These are phyloP conservation scores for Enteromius paludinosus DNA, from an alignment of 2,797 vertebrate species.

Conservation along the genomic window DNA sequence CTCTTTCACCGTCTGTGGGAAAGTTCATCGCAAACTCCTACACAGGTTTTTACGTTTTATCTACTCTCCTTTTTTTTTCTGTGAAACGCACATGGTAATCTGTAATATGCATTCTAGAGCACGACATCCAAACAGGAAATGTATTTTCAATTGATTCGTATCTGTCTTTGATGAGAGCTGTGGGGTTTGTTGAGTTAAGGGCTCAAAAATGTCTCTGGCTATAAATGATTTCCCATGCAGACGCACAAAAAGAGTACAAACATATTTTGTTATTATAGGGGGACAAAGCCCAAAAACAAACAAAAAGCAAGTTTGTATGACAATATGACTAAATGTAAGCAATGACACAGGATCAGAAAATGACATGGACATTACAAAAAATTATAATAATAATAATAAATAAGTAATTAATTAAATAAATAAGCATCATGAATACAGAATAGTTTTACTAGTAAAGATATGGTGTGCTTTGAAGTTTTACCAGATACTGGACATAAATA, in stretches of 20 bases:
- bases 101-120: constrained; percentile 28
- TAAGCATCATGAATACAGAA: no score
- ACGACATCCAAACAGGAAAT: constrained; percentile 24
- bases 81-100: constrained; percentile 15
- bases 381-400: no score
- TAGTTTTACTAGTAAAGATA: no score
- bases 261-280: not conserved
- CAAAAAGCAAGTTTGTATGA: not conserved
- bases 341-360: not conserved
- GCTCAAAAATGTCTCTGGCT: constrained; percentile 7
- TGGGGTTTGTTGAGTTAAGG: constrained; percentile 22
- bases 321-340: not conserved
- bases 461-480: no score
- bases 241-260: not conserved
- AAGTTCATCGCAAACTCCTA: constrained; percentile 37
- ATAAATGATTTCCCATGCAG: constrained; percentile 34
- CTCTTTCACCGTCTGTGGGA: constrained; percentile 27
- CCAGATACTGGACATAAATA: no score
- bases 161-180: constrained; percentile 39
- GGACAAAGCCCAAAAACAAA: not conserved
- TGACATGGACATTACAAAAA: not conserved
- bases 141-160: constrained; percentile 45
- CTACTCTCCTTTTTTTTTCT: constrained; percentile 7
- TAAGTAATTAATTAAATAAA: no score
- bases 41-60: constrained; percentile 15